A percentile compares a stretch with the other conserved stretches of the same genome.
Evolutionary conservation across 2,888 invertebrate genomes (phyloP).

Genomic region (Tetragonisca angustula): DNA sequence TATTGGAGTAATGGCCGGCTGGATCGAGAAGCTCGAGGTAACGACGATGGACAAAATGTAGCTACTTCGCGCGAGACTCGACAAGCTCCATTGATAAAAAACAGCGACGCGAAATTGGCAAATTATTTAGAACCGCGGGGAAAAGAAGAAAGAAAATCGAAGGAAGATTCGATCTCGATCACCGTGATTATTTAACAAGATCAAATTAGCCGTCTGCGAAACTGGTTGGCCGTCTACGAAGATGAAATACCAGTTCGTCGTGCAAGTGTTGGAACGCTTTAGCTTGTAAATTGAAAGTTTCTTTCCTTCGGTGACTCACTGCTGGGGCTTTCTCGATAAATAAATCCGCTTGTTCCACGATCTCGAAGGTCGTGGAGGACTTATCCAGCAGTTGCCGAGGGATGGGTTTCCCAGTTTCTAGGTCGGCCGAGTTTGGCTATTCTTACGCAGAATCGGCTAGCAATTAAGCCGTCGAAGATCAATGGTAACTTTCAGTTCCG

Average conservation of each 20-base stretch:
- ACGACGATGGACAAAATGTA: not conserved
- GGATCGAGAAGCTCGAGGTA: not conserved
- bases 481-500: conserved; percentile 60
- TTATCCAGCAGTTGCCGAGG: conserved; percentile 17
- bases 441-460: conserved; percentile 37
- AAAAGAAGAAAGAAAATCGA: not conserved
- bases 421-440: conserved; percentile 60
- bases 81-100: not conserved
- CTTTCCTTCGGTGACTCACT: not conserved
- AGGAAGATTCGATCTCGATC: not conserved
- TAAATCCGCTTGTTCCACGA: conserved; percentile 15
- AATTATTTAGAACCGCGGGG: not conserved
- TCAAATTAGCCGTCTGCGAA: not conserved
- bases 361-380: conserved; percentile 16
- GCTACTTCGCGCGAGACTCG: not conserved
- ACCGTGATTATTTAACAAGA: not conserved
- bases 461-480: conserved; percentile 75
- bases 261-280: not conserved
- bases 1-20: not conserved
- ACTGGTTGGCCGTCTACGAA: not conserved
- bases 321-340: not conserved
- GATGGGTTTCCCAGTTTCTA: conserved; percentile 45
- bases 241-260: not conserved
- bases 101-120: not conserved
- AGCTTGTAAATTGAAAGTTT: not conserved